Evolutionary conservation across 2,113 vertebrate species (phyloP).

Genomic region (Sapajus apella): DNA sequence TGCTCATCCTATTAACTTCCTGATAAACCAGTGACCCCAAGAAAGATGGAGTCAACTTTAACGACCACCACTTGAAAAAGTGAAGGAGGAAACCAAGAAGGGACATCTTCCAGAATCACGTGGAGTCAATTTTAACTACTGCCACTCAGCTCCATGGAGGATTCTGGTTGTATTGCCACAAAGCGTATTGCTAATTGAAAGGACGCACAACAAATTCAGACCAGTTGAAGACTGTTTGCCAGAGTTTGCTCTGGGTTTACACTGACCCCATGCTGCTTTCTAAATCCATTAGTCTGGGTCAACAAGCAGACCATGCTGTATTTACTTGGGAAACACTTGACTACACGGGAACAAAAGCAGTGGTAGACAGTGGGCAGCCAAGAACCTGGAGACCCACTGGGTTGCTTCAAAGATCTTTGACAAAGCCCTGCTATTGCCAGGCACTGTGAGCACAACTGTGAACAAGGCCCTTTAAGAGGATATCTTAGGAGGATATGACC

Average conservation of each 20-base stretch:
- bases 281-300: background rate
- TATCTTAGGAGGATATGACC: background rate
- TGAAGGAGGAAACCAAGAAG: background rate
- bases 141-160: background rate
- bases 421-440: background rate
- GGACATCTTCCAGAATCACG: background rate
- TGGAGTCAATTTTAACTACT: background rate
- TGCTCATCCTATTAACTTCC: background rate
- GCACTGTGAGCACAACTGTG: background rate
- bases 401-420: background rate
- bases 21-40: background rate
- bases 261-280: background rate
- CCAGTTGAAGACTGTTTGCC: background rate
- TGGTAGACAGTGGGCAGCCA: fast-evolving
- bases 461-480: background rate
- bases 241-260: background rate
- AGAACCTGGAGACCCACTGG: background rate
- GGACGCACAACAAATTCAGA: background rate
- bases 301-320: background rate
- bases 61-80: background rate
- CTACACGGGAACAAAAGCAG: background rate
- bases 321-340: background rate
- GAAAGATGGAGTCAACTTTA: background rate
- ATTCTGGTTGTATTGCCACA: background rate
- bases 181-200: background rate